These are phyloP conservation scores for Condylostylus longicornis DNA, from an alignment of 1,140 invertebrate species.

Conservation along the genomic window DNA sequence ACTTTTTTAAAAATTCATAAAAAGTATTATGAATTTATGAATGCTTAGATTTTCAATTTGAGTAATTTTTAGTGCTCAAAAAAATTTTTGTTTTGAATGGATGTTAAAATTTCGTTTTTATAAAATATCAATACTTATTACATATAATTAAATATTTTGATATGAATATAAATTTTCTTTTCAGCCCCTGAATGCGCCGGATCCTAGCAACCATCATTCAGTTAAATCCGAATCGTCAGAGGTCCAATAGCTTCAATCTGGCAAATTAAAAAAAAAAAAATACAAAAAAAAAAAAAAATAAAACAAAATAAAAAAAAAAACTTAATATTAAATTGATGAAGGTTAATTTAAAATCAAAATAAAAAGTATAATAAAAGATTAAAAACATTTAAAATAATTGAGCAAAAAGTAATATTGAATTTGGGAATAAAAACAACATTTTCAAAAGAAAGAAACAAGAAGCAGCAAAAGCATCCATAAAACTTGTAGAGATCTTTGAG, in stretches of 20 bases:
- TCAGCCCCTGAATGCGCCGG: constrained; percentile 31
- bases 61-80: background rate
- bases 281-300: background rate
- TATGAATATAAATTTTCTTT: constrained; percentile 17
- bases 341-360: no score
- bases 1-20: no score
- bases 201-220: constrained; percentile 31
- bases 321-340: background rate
- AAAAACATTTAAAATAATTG: no score
- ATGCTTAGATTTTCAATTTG: background rate
- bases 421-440: no score
- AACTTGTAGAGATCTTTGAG: no score
- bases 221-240: constrained; percentile 30
- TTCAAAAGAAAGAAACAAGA: no score
- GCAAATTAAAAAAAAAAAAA: background rate
- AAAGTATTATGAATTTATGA: background rate
- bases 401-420: no score
- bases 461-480: no score
- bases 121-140: constrained; percentile 7
- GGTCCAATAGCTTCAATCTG: constrained; percentile 17
- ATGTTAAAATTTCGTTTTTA: constrained; percentile 12
- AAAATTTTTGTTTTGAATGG: background rate
- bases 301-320: background rate
- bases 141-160: constrained; percentile 4
- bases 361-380: no score